A percentile compares a stretch with the other conserved stretches of the same genome.
phyloP scores from a whole-genome alignment of 2,113 vertebrate genomes.

The Galemys pyrenaicus region DNA sequence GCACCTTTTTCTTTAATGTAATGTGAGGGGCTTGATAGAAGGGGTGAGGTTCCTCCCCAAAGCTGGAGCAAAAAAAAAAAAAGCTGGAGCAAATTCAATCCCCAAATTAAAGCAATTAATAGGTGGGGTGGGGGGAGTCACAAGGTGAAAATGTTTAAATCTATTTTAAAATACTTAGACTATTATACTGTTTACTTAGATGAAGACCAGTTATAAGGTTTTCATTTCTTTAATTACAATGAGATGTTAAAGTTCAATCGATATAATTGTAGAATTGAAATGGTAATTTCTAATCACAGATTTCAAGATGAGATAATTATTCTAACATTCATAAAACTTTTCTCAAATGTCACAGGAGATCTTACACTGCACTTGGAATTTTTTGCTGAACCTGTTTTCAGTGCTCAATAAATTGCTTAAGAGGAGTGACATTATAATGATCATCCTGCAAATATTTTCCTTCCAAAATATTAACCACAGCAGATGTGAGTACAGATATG shows the following conservation, averaged over 20 bases:
- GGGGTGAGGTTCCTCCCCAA: neutral
- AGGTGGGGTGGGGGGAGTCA: too few relatives aligned
- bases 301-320: conserved; percentile 51
- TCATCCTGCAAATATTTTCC: neutral
- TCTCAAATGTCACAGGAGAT: conserved; percentile 39
- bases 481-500: neutral
- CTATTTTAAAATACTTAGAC: conserved; percentile 50
- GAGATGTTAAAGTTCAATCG: conserved; percentile 59
- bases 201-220: neutral
- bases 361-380: neutral
- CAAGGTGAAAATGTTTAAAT: neutral
- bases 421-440: neutral
- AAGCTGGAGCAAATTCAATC: neutral
- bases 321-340: conserved; percentile 11
- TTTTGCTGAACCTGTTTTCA: neutral
- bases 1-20: neutral
- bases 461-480: neutral
- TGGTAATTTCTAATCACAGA: conserved; percentile 54
- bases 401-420: neutral
- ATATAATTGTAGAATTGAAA: conserved; percentile 34
- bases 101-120: conserved; percentile 33
- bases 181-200: conserved; percentile 23
- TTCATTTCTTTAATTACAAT: conserved; percentile 8
- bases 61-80: neutral
- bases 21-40: neutral